Base-by-base conservation (phyloP, 1,140 invertebrate species). In the Drosophila pectinifera region DNA sequence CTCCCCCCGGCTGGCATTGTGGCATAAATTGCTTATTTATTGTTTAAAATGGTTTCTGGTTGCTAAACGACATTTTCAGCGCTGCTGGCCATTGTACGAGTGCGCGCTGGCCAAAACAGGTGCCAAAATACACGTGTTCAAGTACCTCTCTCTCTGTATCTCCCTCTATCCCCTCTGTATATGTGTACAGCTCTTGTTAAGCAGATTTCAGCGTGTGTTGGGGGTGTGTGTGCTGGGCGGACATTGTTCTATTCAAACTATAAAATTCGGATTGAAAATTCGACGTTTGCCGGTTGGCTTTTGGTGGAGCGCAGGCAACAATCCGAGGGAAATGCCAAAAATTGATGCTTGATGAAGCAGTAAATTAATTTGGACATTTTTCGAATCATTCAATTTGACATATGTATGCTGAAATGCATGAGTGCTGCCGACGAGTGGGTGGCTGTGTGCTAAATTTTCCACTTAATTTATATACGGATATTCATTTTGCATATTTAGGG, bases 1-100 rank as follows among this genome's bases (percentile, higher is more conserved):
- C 28, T 31, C 28, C 28, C 10, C 28, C 28, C 10, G 10, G 28
- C 26, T 28, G 20, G 46, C 64, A 55, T 74, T 80, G 80, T 64
- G 56, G 51, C 73, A 77, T 88, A 88, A 88, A 89, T 88, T 89
- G 84, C 72, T 79, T 89, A 88, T 88, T 88, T 88, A 89, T 88
- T 88, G 84, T 88, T 88, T 80, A 88, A 86, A 84, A 79, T 82
- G 74, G 61, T 75, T 80, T 75, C 84, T 78, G 75, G 75, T 61
- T 70, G 67, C 67, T 70, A 70, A 88, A 77, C 80, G 73, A 73
- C 80, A 83, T 83, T 83, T 83, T 43, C 59, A 63, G 49, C 77
- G 62, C 68, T 69, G 63, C 48, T 46, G 36, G 61, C 58, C 51
- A 74, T 75, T 75, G 61, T 75, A 67, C 16, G 24, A 67, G 16